Conservation (phyloP, 2,113 vertebrate species). For the Catagonus wagneri region DNA sequence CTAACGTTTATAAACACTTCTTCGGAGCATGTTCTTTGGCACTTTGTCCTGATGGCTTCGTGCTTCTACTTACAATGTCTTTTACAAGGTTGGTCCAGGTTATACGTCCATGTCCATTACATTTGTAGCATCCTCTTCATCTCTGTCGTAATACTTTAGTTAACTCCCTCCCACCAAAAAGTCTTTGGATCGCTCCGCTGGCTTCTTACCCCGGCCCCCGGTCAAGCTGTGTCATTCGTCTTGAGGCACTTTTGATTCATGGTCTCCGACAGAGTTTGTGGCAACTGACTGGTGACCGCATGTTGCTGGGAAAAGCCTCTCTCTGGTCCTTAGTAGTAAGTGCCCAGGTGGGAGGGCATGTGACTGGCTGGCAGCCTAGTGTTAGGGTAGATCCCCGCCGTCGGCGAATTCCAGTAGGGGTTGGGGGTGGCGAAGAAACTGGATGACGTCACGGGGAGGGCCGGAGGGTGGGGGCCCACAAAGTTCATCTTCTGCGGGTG, state of each 20-base stretch:
- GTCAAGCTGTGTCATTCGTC: conserved; percentile 72
- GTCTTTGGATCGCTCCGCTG: conserved; percentile 76
- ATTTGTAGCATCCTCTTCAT: conserved; percentile 81
- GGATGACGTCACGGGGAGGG: conserved; percentile 92
- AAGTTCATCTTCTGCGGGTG: conserved; percentile 96
- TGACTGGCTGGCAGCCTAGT: conserved; percentile 92
- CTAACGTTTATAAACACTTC: conserved; percentile 78
- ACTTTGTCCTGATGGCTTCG: conserved; percentile 76
- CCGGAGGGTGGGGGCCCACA: conserved; percentile 91
- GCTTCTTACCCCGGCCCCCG: conserved; percentile 64
- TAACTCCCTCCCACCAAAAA: conserved; percentile 77
- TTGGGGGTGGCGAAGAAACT: conserved; percentile 92
- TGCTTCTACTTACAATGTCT: conserved; percentile 83
- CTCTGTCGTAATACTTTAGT: conserved; percentile 80
- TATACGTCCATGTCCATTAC: conserved; percentile 79
- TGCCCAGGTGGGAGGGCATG: conserved; percentile 94
- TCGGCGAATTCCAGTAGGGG: conserved; percentile 94
- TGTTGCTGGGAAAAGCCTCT: conserved; percentile 73
- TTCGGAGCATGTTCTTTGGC: conserved; percentile 77
- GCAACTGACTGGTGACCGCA: conserved; percentile 57
- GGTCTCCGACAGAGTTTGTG: conserved; percentile 81
- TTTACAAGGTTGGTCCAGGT: conserved; percentile 81
- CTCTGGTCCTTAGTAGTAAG: conserved; percentile 90
- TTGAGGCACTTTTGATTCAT: conserved; percentile 86
- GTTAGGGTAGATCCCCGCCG: conserved; percentile 92